Conservation (phyloP, 2,888 invertebrate genomes). For the Ormyrus pomaceus region DNA sequence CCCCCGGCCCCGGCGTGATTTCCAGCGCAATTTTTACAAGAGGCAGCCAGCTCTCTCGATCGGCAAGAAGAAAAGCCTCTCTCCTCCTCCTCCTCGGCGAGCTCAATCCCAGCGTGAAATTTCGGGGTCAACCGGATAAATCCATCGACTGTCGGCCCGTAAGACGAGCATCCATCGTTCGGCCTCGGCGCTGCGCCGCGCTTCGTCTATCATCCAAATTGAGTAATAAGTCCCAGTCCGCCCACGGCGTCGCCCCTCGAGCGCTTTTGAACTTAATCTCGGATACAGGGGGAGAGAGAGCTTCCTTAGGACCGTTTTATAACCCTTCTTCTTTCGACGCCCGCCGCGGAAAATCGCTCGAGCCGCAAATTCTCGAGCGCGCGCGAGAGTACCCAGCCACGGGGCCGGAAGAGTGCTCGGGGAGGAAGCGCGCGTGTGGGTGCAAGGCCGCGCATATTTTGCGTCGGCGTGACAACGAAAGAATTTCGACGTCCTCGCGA, state of each 20-base stretch:
- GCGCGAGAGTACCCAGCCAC: too few relatives aligned
- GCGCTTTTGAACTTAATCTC: conserved; percentile 51
- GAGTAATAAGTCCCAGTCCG: conserved; percentile 67
- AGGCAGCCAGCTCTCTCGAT: too few relatives aligned
- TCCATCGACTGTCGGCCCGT: conserved; percentile 18
- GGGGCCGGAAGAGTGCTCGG: not conserved
- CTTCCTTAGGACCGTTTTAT: conserved; percentile 15
- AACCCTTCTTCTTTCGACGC: conserved; percentile 23
- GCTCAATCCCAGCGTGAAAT: not conserved
- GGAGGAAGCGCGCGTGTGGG: not conserved
- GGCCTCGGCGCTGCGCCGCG: conserved; percentile 22
- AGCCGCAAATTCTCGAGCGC: conserved; percentile 40
- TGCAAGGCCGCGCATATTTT: conserved; percentile 9
- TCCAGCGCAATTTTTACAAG: too few relatives aligned
- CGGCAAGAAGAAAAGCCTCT: not conserved
- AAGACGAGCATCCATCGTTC: conserved; percentile 41
- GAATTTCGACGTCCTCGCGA: conserved; percentile 16
- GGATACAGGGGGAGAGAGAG: not conserved
- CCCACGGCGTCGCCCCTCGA: conserved; percentile 31
- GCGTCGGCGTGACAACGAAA: conserved; percentile 1
- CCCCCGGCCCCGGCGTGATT: too few relatives aligned
- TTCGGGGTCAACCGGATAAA: conserved; percentile 37
- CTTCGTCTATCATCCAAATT: conserved; percentile 71
- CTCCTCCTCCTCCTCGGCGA: too few relatives aligned
- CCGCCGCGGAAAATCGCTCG: conserved; percentile 16